Conservation (phyloP, 2,113 vertebrate genomes). For the Nerophis ophidion region DNA sequence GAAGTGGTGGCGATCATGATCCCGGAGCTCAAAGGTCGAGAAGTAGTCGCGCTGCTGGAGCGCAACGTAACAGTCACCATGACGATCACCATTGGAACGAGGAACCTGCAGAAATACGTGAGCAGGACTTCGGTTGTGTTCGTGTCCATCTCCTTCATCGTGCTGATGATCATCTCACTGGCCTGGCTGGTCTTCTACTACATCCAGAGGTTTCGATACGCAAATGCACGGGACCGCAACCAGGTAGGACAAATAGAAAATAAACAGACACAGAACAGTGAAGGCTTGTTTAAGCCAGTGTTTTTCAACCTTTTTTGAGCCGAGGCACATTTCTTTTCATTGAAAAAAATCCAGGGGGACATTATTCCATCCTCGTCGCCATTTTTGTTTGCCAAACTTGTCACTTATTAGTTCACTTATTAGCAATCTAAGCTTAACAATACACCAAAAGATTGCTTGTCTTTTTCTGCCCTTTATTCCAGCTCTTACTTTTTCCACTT, state of each 20-base stretch:
- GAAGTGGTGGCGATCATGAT: slow-evolving; percentile 98
- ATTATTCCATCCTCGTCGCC: too few relatives aligned
- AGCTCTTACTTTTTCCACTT: too few relatives aligned
- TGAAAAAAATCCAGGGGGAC: too few relatives aligned
- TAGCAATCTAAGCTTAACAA: too few relatives aligned
- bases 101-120: slow-evolving; percentile 97
- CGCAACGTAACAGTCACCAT: slow-evolving; percentile 88
- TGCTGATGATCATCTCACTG: slow-evolving; percentile 97
- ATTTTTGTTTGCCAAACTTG: too few relatives aligned
- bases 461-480: too few relatives aligned
- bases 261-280: too few relatives aligned
- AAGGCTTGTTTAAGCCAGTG: background rate
- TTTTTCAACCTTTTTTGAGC: too few relatives aligned
- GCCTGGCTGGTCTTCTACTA: slow-evolving; percentile 99
- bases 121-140: slow-evolving; percentile 97
- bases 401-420: too few relatives aligned
- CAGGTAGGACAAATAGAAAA: slow-evolving; percentile 66
- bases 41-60: slow-evolving; percentile 84
- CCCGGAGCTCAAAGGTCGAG: slow-evolving; percentile 90
- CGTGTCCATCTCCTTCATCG: slow-evolving; percentile 98
- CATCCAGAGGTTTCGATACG: slow-evolving; percentile 95
- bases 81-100: slow-evolving; percentile 91
- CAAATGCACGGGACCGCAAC: slow-evolving; percentile 90
- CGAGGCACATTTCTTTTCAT: too few relatives aligned
- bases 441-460: too few relatives aligned